Conservation (phyloP, 2,888 invertebrate genomes). For the Abrostola triplasia region DNA sequence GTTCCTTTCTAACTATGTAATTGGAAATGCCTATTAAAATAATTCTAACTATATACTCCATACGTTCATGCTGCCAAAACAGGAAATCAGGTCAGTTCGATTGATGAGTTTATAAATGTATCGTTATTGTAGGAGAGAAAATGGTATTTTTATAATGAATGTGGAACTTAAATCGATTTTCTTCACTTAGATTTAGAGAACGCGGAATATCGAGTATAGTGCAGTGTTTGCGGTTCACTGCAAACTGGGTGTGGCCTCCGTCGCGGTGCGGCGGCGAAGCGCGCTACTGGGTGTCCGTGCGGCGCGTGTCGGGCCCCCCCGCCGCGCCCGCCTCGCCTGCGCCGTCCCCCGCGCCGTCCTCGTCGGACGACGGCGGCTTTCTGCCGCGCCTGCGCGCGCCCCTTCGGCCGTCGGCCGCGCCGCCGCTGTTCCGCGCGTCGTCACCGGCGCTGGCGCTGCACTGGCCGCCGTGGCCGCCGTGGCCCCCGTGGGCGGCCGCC, state of each 20-base stretch:
- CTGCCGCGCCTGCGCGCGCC: slow-evolving; percentile 88
- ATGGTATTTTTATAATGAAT: not conserved
- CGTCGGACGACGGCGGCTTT: slow-evolving; percentile 96
- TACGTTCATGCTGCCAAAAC: slow-evolving; percentile 60
- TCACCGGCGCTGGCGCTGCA: slow-evolving; percentile 80
- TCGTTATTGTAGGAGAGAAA: not conserved
- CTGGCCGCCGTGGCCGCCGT: slow-evolving; percentile 88
- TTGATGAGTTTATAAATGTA: not conserved
- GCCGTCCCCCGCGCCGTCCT: slow-evolving; percentile 76
- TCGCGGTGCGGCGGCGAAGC: slow-evolving; percentile 89
- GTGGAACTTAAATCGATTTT: slow-evolving; percentile 8
- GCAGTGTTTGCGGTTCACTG: slow-evolving; percentile 88
- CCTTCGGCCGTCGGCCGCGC: slow-evolving; percentile 90
- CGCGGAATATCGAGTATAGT: slow-evolving; percentile 98
- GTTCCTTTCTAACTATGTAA: not conserved
- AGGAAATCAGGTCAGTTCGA: slow-evolving; percentile 84
- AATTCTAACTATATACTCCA: slow-evolving; percentile 33
- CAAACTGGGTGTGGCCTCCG: slow-evolving; percentile 93
- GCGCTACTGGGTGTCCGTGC: slow-evolving; percentile 68
- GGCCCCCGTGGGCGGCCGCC: slow-evolving; percentile 90
- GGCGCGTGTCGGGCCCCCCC: slow-evolving; percentile 68
- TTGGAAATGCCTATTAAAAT: not conserved
- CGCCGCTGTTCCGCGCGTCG: slow-evolving; percentile 82
- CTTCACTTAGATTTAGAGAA: slow-evolving; percentile 93
- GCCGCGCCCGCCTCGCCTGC: slow-evolving; percentile 73